phyloP scores from a whole-genome alignment of 2,888 invertebrate species.

The Melinopterus prodromus region DNA sequence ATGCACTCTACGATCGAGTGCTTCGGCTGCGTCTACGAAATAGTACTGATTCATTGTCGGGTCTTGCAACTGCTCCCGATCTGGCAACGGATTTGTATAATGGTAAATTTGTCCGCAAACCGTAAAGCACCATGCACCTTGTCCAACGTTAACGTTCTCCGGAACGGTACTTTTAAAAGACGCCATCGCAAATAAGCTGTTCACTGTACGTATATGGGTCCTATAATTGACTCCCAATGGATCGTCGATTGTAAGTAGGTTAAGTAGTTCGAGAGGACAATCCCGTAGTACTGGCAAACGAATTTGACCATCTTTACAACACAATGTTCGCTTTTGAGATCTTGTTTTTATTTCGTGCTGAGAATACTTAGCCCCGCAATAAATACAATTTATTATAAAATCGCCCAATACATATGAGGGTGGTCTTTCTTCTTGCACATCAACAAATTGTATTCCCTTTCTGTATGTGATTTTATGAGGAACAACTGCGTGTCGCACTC shows the following conservation, averaged over 20 bases:
- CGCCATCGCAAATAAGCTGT: slow-evolving; percentile 40
- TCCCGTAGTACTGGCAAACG: neutral
- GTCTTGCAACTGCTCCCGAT: neutral
- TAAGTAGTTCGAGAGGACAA: slow-evolving; percentile 13
- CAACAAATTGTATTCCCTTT: neutral
- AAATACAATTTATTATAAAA: neutral
- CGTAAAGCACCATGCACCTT: slow-evolving; percentile 33
- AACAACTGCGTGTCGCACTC: neutral
- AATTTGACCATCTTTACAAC: slow-evolving; percentile 11
- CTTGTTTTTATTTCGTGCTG: neutral
- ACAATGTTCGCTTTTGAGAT: neutral
- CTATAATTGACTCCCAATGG: neutral
- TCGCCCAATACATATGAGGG: neutral
- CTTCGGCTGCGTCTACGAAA: slow-evolving; percentile 38
- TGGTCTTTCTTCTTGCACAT: neutral
- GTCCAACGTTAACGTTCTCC: slow-evolving; percentile 27
- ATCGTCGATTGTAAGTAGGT: neutral
- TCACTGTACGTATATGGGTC: slow-evolving; percentile 28
- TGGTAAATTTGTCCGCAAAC: slow-evolving; percentile 39
- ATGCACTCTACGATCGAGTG: slow-evolving; percentile 7
- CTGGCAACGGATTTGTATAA: slow-evolving; percentile 29
- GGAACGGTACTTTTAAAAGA: slow-evolving; percentile 35
- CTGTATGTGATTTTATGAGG: neutral
- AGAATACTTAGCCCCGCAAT: slow-evolving; percentile 13
- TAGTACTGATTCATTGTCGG: slow-evolving; percentile 35